Evolutionary conservation across 2,797 vertebrate genomes (phyloP).

Genomic region (Rhincodon typus): DNA sequence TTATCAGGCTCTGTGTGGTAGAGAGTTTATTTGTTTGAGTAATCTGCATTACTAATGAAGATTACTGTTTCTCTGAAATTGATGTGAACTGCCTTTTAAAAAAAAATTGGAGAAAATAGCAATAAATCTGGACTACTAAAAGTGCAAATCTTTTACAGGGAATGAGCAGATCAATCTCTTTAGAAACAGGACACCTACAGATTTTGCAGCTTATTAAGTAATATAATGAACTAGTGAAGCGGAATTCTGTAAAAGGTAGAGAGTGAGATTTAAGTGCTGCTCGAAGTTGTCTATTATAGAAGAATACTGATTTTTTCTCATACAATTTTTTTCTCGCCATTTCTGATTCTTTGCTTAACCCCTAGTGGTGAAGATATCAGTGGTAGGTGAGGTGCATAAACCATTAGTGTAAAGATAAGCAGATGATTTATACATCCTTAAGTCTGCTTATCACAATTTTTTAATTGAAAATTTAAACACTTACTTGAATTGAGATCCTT

Average conservation of each 20-base stretch:
- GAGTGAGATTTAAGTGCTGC: background rate
- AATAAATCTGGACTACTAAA: background rate
- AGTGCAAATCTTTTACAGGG: background rate
- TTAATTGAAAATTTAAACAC: background rate
- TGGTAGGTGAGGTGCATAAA: background rate
- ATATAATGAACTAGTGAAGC: background rate
- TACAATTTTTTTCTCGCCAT: too few species aligned
- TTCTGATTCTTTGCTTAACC: background rate
- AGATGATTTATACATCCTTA: background rate
- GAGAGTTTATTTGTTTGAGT: background rate
- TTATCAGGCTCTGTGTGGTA: background rate
- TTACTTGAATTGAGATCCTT: background rate
- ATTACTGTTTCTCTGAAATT: background rate
- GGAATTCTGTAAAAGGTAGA: background rate
- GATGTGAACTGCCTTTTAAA: background rate
- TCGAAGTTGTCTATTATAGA: background rate
- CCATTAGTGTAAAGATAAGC: background rate
- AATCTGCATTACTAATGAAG: background rate
- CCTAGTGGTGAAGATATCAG: background rate
- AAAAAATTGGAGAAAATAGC: background rate
- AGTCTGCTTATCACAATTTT: background rate
- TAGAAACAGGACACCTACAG: background rate
- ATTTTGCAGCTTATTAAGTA: background rate
- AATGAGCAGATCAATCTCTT: conserved; percentile 7
- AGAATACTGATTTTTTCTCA: background rate